phyloP scores from a whole-genome alignment of 2,797 vertebrate genomes.

The Cottoperca gobio region DNA sequence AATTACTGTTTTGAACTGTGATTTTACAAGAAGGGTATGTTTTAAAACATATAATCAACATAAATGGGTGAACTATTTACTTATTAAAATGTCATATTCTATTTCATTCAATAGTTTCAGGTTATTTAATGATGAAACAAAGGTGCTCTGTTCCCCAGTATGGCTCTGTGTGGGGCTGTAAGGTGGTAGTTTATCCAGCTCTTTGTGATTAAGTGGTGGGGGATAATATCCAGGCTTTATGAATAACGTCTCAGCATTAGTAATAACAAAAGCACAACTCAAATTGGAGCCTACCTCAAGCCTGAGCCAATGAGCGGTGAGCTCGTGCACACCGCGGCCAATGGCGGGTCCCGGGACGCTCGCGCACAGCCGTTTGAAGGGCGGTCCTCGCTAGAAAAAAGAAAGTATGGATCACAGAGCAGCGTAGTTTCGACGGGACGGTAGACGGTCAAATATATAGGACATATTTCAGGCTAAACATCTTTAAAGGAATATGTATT shows the following conservation, averaged over 20 bases:
- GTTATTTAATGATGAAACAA: conserved; percentile 13
- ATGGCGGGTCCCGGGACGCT: conserved; percentile 61
- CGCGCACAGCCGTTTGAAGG: conserved; percentile 73
- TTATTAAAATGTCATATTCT: neutral
- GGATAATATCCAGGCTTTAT: conserved; percentile 59
- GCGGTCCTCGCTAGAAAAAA: conserved; percentile 70
- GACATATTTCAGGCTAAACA: neutral
- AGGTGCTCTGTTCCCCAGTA: neutral
- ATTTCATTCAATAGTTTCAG: neutral
- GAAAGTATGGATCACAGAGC: conserved; percentile 62
- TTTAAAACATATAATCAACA: neutral
- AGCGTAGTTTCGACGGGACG: conserved; percentile 11
- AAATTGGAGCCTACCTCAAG: conserved; percentile 72
- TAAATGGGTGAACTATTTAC: neutral
- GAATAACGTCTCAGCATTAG: conserved; percentile 79
- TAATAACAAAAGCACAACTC: conserved; percentile 84
- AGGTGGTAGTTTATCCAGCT: conserved; percentile 35
- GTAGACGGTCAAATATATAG: neutral
- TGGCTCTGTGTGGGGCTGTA: neutral
- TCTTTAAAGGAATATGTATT: neutral
- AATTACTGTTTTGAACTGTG: neutral
- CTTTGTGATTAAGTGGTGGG: conserved; percentile 29
- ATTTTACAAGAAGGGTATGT: neutral
- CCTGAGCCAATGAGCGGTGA: conserved; percentile 75
- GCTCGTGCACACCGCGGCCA: conserved; percentile 71